Conservation (phyloP, 1,140 invertebrate species). For the Pachypeltis micranthus region DNA sequence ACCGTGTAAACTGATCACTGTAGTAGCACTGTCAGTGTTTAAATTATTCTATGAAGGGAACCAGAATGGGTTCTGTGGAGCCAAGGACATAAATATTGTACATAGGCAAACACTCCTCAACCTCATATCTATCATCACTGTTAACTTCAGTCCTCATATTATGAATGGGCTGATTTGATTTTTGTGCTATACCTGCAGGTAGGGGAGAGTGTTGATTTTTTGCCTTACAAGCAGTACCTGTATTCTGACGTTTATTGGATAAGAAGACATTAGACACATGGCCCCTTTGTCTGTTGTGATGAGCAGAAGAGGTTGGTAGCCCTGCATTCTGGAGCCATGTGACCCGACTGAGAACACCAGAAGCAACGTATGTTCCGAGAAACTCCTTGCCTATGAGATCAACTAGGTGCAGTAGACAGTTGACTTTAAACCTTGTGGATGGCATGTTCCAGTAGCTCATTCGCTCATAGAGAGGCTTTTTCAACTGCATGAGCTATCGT, state of each 20-base stretch:
- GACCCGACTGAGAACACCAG: not conserved
- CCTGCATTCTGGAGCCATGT: not conserved
- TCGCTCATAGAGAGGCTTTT: not conserved
- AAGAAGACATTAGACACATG: not conserved
- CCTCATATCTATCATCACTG: not conserved
- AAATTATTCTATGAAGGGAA: not conserved
- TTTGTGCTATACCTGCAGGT: too few species aligned
- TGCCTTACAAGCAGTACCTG: not conserved
- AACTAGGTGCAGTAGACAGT: not conserved
- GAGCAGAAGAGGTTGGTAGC: constrained; percentile 1
- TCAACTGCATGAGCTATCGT: not conserved
- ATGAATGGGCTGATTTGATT: not conserved
- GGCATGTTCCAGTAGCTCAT: not conserved
- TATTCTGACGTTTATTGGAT: not conserved
- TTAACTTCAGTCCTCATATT: not conserved
- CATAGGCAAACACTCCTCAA: not conserved
- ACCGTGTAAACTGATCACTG: not conserved
- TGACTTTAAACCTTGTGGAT: not conserved
- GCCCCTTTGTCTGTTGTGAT: not conserved
- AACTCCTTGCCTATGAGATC: not conserved
- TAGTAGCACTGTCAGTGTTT: not conserved
- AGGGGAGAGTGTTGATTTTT: too few species aligned
- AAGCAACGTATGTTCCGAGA: not conserved
- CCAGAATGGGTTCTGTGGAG: not conserved
- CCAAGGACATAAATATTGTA: not conserved